These are phyloP conservation scores for Trichopoda pennipes DNA, from an alignment of 2,888 invertebrate genomes.

Conservation along the genomic window DNA sequence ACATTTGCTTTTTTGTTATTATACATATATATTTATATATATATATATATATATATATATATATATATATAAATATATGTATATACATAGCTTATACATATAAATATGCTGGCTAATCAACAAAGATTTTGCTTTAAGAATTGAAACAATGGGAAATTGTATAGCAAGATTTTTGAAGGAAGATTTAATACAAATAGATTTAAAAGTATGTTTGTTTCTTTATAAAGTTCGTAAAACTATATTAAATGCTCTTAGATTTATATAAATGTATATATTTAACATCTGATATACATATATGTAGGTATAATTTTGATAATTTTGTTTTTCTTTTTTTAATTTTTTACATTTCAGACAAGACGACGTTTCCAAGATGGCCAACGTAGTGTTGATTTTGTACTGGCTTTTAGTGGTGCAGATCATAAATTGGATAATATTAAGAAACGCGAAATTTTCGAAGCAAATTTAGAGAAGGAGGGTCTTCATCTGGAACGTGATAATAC, in stretches of 20 bases:
- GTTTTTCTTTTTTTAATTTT: background rate
- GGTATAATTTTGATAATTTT: background rate
- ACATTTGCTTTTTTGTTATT: conserved; percentile 18
- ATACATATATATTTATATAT: conserved; percentile 16
- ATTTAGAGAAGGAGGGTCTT: conserved; percentile 84
- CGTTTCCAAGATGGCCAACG: conserved; percentile 82
- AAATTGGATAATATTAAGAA: conserved; percentile 79
- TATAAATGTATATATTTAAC: background rate
- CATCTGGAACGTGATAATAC: conserved; percentile 84
- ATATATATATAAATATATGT: background rate
- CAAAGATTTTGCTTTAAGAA: conserved; percentile 10
- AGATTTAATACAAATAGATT: conserved; percentile 37
- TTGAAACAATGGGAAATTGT: conserved; percentile 65
- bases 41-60: background rate
- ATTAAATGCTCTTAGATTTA: background rate
- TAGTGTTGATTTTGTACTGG: conserved; percentile 84
- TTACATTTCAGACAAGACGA: conserved; percentile 80
- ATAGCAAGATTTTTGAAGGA: conserved; percentile 33
- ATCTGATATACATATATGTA: no score
- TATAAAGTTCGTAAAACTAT: background rate
- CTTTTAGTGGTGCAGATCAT: conserved; percentile 82
- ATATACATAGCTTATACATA: background rate
- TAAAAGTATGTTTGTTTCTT: conserved; percentile 49
- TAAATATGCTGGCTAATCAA: background rate
- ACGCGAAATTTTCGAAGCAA: conserved; percentile 84